Evolutionary conservation across 2,888 invertebrate species (phyloP).

Genomic region (Glyphotaelius pellucidus): DNA sequence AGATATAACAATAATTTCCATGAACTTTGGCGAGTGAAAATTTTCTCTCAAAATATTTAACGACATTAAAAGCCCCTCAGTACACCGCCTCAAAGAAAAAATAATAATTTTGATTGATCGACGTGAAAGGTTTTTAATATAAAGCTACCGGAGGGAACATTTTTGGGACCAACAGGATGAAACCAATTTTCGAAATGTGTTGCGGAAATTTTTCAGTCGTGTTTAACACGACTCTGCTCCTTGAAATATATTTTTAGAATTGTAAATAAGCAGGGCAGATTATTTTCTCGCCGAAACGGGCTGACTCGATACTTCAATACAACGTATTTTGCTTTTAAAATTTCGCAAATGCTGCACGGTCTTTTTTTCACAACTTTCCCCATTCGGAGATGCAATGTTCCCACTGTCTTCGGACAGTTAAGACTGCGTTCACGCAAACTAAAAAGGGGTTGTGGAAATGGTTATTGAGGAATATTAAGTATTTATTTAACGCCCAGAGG

Average conservation of each 20-base stretch:
- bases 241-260: neutral
- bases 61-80: neutral
- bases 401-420: too few relatives aligned
- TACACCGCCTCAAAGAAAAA: neutral
- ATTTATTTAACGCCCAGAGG: too few relatives aligned
- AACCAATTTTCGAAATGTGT: neutral
- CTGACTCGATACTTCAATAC: too few relatives aligned
- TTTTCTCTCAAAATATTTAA: neutral
- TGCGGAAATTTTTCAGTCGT: neutral
- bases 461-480: too few relatives aligned
- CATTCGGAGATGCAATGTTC: too few relatives aligned
- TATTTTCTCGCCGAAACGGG: neutral
- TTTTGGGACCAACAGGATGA: neutral
- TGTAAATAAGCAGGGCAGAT: neutral
- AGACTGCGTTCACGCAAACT: too few relatives aligned
- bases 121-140: conserved; percentile 12
- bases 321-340: too few relatives aligned
- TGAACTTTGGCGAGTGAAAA: neutral
- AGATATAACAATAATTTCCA: neutral
- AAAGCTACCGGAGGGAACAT: neutral
- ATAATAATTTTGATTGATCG: neutral
- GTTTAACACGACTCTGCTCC: neutral
- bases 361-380: too few relatives aligned
- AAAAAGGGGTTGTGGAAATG: too few relatives aligned
- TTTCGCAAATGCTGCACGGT: too few relatives aligned